Conservation (phyloP, 2,888 invertebrate genomes). For the Maniola hyperantus region DNA sequence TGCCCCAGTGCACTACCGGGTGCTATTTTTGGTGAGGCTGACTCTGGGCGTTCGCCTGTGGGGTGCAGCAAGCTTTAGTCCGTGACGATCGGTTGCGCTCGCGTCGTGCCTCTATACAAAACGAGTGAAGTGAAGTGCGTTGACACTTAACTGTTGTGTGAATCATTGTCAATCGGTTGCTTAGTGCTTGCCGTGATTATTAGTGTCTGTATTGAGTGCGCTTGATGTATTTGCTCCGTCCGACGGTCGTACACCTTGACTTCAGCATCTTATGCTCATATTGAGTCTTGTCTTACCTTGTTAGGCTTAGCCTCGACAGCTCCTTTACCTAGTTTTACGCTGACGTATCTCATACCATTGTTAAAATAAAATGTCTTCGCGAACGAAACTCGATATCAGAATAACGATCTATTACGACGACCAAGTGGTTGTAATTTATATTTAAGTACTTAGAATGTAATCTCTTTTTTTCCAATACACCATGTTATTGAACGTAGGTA, state of each 20-base stretch:
- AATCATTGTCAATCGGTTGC: conserved; percentile 65
- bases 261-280: conserved; percentile 65
- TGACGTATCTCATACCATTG: conserved; percentile 56
- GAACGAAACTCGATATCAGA: conserved; percentile 84
- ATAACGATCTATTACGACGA: conserved; percentile 87
- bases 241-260: conserved; percentile 75
- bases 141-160: conserved; percentile 80
- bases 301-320: conserved; percentile 71
- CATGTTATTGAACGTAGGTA: conserved; percentile 26
- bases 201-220: conserved; percentile 72
- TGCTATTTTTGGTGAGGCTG: conserved; percentile 72
- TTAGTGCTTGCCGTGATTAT: conserved; percentile 54
- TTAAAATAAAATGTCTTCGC: conserved; percentile 84
- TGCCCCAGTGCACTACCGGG: conserved; percentile 76
- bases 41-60: conserved; percentile 70
- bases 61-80: conserved; percentile 70
- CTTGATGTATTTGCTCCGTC: conserved; percentile 54
- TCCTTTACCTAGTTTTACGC: conserved; percentile 73
- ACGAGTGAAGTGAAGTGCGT: conserved; percentile 79
- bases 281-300: conserved; percentile 74
- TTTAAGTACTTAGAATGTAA: conserved; percentile 54
- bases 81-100: conserved; percentile 65
- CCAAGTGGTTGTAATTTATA: conserved; percentile 85
- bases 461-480: conserved; percentile 25
- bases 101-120: conserved; percentile 59